Evolutionary conservation across 37 sponge, comb jelly and placozoan species (phyloP), one percentile per base, ranked within the genome.

Genomic region (Diacarnus erythraeanus): DNA sequence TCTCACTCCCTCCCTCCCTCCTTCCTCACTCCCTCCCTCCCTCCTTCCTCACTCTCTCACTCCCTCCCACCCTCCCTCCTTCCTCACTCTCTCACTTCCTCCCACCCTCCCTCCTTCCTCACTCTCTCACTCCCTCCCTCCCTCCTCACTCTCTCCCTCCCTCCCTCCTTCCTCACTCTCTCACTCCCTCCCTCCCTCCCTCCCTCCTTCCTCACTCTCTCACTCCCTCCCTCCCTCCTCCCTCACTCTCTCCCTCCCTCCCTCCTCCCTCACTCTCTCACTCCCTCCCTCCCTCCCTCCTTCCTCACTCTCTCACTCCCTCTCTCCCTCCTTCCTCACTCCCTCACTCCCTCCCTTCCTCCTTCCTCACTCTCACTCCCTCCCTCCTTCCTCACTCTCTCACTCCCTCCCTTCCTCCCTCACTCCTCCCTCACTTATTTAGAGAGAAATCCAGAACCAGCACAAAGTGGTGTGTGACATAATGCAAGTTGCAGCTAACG

Each of bases 401-500:
- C 31, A 37, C 37, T 20, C 17, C 4, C 40, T 68, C 41, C 12
- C 51, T 3, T 68, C 8, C 33, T 39, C 43, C 58, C n/a, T n/a
- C n/a, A n/a, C n/a, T n/a, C n/a, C n/a, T n/a, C n/a, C n/a, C n/a
- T n/a, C n/a, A 2, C 38, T 26, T 29, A 6, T 75, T 20, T 63
- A 94, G 94, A 63, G 84, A 26, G 91, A 94, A 65, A 38, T 94
- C 26, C 77, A 83, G 60, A 57, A 42, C 5, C 94, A 94, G 42
- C 81, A 94, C 79, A 74, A 47, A 10, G 94, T 85, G 1, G 59
- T 90, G 27, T 75, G 88, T 42, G 64, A 77, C 51, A 75, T 94
- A 31, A 79, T 83, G 72, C 21, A 47, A 41, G 76, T 87, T n/a
- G 91, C 94, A 27, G 37, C 54, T 42, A 44, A 30, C 23, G 94